Evolutionary conservation across 1,140 invertebrate species (phyloP).

Genomic region (Sesamia nonagrioides): DNA sequence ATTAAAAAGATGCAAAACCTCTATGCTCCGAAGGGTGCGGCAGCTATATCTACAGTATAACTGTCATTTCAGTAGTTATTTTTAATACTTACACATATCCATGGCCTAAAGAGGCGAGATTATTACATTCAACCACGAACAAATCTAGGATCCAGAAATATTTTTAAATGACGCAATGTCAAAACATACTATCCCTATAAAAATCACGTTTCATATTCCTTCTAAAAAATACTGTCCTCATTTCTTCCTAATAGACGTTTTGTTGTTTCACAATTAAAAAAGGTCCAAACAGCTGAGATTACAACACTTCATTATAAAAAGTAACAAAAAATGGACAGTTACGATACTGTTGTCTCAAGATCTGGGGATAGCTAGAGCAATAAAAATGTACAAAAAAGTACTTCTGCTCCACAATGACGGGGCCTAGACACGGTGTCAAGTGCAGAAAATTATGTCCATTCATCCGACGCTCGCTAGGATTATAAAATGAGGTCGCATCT

Average conservation of each 20-base stretch:
- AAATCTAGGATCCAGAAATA: not conserved
- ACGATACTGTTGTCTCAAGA: conserved; percentile 35
- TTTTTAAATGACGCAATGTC: not conserved
- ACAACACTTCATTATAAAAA: conserved; percentile 43
- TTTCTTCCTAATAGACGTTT: conserved; percentile 14
- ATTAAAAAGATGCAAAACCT: no score
- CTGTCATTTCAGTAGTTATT: no score
- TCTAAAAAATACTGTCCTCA: not conserved
- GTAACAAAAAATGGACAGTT: conserved; percentile 36
- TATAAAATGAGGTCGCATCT: conserved; percentile 80
- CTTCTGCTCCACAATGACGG: conserved; percentile 75
- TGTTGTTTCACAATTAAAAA: conserved; percentile 32
- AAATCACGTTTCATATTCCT: conserved; percentile 2
- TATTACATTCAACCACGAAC: no score
- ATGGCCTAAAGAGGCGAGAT: no score
- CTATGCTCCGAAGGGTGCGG: no score
- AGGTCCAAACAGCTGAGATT: conserved; percentile 28
- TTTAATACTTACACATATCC: no score
- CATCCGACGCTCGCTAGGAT: conserved; percentile 76
- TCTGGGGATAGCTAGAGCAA: conserved; percentile 67
- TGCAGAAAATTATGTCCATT: conserved; percentile 86
- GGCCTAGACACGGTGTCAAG: conserved; percentile 81
- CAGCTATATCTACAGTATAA: no score
- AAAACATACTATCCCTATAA: conserved; percentile 1
- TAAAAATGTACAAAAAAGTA: conserved; percentile 77